These are phyloP conservation scores for Columbina picui DNA, from an alignment of 2,113 vertebrate genomes.

Conservation along the genomic window DNA sequence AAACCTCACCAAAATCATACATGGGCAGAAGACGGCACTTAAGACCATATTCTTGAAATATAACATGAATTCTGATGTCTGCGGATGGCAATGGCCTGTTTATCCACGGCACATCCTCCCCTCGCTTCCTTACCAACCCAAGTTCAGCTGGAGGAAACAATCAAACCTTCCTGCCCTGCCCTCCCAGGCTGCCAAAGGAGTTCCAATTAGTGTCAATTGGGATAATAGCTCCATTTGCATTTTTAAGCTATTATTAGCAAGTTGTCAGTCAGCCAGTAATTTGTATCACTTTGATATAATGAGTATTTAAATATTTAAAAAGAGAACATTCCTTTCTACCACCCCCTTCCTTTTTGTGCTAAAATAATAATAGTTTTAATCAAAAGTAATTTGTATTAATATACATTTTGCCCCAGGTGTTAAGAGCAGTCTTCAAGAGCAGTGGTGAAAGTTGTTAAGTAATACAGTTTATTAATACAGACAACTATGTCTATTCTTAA, in stretches of 20 bases:
- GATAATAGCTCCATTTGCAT: slow-evolving; percentile 63
- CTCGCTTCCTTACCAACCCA: not conserved
- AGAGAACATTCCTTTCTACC: slow-evolving; percentile 36
- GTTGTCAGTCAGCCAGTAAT: slow-evolving; percentile 67
- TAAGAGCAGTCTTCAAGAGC: slow-evolving; percentile 26
- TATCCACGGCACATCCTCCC: not conserved
- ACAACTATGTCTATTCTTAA: not conserved
- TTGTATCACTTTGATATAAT: slow-evolving; percentile 53
- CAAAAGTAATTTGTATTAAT: slow-evolving; percentile 65
- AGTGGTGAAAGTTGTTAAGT: not conserved
- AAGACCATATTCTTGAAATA: not conserved
- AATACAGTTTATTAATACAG: slow-evolving; percentile 20
- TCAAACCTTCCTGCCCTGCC: slow-evolving; percentile 59
- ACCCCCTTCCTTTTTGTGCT: slow-evolving; percentile 58
- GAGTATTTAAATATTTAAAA: slow-evolving; percentile 66
- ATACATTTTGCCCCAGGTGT: slow-evolving; percentile 60
- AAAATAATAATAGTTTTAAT: slow-evolving; percentile 67
- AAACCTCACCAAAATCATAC: not conserved
- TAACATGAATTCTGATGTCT: not conserved
- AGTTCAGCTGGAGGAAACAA: slow-evolving; percentile 45
- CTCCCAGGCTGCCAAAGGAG: slow-evolving; percentile 45
- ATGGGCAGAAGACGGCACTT: not conserved
- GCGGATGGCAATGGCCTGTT: not conserved
- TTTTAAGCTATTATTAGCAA: slow-evolving; percentile 63
- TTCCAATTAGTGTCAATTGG: slow-evolving; percentile 61